Conservation (phyloP, 2,797 vertebrate species). For the Glyptemys insculpta region DNA sequence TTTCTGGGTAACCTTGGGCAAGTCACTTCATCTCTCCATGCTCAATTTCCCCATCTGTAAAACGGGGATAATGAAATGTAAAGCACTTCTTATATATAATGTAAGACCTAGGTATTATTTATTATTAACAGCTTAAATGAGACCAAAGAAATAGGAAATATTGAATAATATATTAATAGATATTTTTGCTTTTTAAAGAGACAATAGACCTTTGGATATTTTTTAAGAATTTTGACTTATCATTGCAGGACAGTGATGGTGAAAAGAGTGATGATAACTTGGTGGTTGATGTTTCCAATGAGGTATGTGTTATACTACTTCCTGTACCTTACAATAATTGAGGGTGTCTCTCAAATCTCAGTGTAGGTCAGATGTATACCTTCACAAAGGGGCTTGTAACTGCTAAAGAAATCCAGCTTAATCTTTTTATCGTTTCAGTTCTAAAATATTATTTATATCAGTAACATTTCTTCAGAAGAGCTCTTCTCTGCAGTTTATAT, state of each 20-base stretch:
- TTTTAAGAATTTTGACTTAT: conserved; percentile 56
- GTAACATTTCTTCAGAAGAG: not conserved
- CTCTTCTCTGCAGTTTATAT: not conserved
- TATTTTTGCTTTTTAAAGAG: not conserved
- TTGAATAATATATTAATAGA: not conserved
- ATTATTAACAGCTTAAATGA: not conserved
- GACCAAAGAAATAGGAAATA: not conserved
- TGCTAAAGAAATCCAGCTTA: not conserved
- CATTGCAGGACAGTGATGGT: conserved; percentile 94
- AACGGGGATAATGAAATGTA: not conserved
- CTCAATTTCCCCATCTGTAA: not conserved
- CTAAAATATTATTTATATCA: not conserved
- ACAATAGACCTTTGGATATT: not conserved
- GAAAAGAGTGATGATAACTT: conserved; percentile 98
- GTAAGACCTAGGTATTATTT: not conserved
- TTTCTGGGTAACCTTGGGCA: not conserved
- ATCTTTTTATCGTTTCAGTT: not conserved
- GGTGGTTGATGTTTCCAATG: conserved; percentile 98
- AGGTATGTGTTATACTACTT: conserved; percentile 82
- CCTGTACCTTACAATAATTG: not conserved
- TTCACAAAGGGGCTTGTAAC: not conserved
- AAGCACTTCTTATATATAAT: rapidly evolving
- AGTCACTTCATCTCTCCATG: not conserved
- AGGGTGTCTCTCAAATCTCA: not conserved
- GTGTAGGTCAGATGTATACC: not conserved